Evolutionary conservation across 2,113 vertebrate species (phyloP).

Genomic region (Rattus rattus): DNA sequence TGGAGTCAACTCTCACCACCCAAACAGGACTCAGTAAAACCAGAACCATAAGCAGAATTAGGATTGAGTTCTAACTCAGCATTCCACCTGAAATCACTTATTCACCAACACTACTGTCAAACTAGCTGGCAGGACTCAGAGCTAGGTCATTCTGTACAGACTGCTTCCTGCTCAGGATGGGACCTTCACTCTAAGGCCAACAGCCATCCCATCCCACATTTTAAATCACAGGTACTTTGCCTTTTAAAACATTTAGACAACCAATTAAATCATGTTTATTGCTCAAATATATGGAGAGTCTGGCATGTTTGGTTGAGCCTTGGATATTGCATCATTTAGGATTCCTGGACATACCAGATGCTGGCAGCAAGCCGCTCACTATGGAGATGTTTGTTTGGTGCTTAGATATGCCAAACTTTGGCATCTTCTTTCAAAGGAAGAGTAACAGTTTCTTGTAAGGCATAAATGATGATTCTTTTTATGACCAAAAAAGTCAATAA

Average conservation of each 20-base stretch:
- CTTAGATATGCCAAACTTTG: slow-evolving; percentile 69
- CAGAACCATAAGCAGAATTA: neutral
- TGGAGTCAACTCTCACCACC: neutral
- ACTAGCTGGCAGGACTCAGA: neutral
- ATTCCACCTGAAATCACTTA: neutral
- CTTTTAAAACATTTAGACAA: neutral
- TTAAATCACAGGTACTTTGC: neutral
- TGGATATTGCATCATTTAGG: slow-evolving; percentile 48
- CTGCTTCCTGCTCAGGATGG: neutral
- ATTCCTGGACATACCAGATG: slow-evolving; percentile 40
- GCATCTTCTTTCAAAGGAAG: slow-evolving; percentile 59
- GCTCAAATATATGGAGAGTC: neutral
- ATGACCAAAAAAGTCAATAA: slow-evolving; percentile 53
- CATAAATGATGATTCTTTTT: slow-evolving; percentile 59
- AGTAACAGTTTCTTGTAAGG: slow-evolving; percentile 51
- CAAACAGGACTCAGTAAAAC: neutral
- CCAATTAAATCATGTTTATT: slow-evolving; percentile 39
- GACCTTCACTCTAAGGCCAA: neutral
- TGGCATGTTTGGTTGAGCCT: slow-evolving; percentile 42
- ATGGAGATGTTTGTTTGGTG: slow-evolving; percentile 52
- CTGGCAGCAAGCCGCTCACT: slow-evolving; percentile 59
- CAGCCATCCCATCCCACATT: neutral
- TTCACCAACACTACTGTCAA: neutral
- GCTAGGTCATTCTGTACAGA: neutral
- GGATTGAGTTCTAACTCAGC: slow-evolving; percentile 14